Base-by-base conservation (phyloP, 2,888 invertebrate species). In the Eustalomyia histrio region DNA sequence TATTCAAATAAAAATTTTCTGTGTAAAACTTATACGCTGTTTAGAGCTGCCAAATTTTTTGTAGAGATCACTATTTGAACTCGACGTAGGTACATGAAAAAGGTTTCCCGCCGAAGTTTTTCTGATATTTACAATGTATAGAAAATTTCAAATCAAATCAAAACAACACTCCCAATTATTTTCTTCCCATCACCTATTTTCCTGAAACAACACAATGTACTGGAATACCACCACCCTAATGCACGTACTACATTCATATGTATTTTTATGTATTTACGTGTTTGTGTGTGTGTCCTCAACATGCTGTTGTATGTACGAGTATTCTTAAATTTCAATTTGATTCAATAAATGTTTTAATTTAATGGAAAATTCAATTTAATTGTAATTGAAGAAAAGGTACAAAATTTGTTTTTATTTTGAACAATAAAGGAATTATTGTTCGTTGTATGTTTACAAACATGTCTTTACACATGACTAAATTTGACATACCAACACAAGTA, bases 331-430 rank as follows among this genome's bases (percentile, higher is more conserved):
- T 69, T 68, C 55, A 63, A 57, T 16, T 76, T 69, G 76, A 63
- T 76, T 63, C 50, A 76, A 68, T 67, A 55, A 64, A 29, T 69
- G 16, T 76, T 76, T 24, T 58, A 69, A 52, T 76, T 69, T 58
- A 58, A 69, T 43, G 47, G 68, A 76, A 76, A 69, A 69, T 50
- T 76, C 57, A 69, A 76, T 69, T 68, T 50, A 69, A 69, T 35
- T 69, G 63, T 69, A 69, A 76, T 58, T 69, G 64, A 75, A 75
- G 47, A 50, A 55, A 72, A 73, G 47, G 57, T 63, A 64, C 57
- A 73, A 57, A 55, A 58, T 21, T 10, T 3, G n/a, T 14, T n/a
- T 47, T 47, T 47, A n/a, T 4, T 47, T 29, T 29, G 7, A 6
- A 24, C 2, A 24, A 24, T 3, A 24, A 24, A 24, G 5, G 3